Conservation (phyloP, 1,140 invertebrate genomes). For the Lethocerus indicus region DNA sequence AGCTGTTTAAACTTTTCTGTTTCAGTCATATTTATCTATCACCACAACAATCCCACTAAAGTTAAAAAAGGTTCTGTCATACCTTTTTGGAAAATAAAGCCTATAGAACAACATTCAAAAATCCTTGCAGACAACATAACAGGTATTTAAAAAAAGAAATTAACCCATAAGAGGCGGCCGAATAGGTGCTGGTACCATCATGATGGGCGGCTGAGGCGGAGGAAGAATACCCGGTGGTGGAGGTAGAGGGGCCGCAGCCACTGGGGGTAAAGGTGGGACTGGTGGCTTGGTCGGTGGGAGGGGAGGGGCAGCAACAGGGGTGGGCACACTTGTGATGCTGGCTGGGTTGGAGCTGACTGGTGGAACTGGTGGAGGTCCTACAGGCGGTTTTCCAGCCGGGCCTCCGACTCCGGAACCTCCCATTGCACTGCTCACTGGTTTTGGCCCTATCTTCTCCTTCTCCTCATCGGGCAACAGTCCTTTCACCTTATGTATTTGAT, state of each 20-base stretch:
- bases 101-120: not conserved
- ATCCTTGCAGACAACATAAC: not conserved
- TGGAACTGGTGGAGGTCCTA: constrained; percentile 21
- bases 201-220: constrained; percentile 33
- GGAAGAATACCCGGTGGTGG: constrained; percentile 25
- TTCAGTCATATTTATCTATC: too few relatives aligned
- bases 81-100: too few relatives aligned
- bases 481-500: constrained; percentile 91
- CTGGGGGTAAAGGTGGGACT: constrained; percentile 11
- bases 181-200: constrained; percentile 38
- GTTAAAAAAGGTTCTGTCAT: too few relatives aligned
- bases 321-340: constrained; percentile 1
- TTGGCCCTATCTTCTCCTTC: constrained; percentile 79
- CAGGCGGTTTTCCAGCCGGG: constrained; percentile 19
- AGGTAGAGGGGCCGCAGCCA: constrained; percentile 19
- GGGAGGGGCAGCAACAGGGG: not conserved
- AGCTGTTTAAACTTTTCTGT: too few relatives aligned
- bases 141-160: constrained; percentile 7
- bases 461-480: constrained; percentile 84
- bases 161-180: constrained; percentile 21
- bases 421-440: constrained; percentile 35
- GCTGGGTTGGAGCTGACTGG: constrained; percentile 14
- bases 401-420: too few relatives aligned
- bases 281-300: constrained; percentile 14
- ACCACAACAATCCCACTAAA: too few relatives aligned